These are phyloP conservation scores for Sebastes matsubarae DNA, from an alignment of 2,797 vertebrate genomes.

Conservation along the genomic window DNA sequence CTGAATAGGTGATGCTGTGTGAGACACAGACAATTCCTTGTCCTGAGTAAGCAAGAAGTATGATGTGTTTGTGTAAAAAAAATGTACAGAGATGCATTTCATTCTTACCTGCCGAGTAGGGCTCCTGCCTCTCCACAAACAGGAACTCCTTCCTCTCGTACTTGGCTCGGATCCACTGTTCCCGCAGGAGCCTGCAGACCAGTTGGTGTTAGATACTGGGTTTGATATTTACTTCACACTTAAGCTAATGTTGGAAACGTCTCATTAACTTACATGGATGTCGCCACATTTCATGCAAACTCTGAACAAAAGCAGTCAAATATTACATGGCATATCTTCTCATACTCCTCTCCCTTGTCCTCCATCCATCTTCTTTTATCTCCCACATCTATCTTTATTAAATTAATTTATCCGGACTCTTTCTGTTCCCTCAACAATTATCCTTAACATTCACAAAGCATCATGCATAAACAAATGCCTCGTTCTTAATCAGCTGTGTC, in stretches of 20 bases:
- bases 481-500: not conserved
- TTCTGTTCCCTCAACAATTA: not conserved
- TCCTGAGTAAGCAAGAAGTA: not conserved
- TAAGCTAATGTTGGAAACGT: conserved; percentile 3
- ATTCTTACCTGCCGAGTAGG: conserved; percentile 90
- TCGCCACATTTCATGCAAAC: not conserved
- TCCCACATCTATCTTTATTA: not conserved
- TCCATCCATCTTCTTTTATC: not conserved
- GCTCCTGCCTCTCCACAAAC: conserved; percentile 87
- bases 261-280: conserved; percentile 6
- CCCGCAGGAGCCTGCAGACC: conserved; percentile 86
- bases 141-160: conserved; percentile 92
- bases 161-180: conserved; percentile 94
- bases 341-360: not conserved
- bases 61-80: not conserved
- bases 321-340: not conserved
- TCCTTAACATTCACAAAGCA: not conserved
- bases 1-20: conserved; percentile 10
- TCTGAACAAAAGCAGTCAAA: not conserved
- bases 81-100: not conserved
- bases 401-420: not conserved
- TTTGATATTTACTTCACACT: conserved; percentile 28
- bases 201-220: conserved; percentile 13
- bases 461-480: not conserved
- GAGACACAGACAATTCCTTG: not conserved